Evolutionary conservation across 2,113 vertebrate genomes (phyloP), one percentile per base, ranked within the genome.

Genomic region (Cygnus atratus): DNA sequence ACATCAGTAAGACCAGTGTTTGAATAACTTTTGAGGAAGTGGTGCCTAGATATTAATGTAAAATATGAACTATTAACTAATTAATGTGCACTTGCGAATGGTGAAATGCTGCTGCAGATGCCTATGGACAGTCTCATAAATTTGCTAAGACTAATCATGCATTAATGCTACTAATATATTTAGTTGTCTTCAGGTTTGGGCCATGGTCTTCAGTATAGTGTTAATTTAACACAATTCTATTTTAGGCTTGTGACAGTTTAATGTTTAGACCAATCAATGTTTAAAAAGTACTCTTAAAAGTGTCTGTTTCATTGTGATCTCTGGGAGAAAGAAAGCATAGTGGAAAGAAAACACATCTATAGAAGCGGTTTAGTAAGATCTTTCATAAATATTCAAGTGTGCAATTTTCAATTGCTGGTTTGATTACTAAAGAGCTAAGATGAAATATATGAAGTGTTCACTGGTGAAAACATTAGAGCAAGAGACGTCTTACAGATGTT

Each of bases 171-270:
- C 82, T 70, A 70, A 80, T 92, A 50, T 76, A 76, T 55, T 65
- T 73, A 57, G 62, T 61, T 87, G 62, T 58, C 74, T 84, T 88
- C 80, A 84, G 41, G 9, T 87, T 91, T 84, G 81, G 52, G 58
- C 75, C 16, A 6, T 88, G 57, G 52, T 97, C 89, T 96, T 97
- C 97, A 96, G 82, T 95, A 94, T 74, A 94, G 88, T 87, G 83
- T 55, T 88, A 92, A 97, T 97, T 96, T 96, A 96, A 97, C 96
- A 97, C 94, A 97, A 96, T 96, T 97, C 96, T 95, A 93, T 97
- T 97, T 98, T 92, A 97, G 88, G 73, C 92, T 95, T 83, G 84
- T 89, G 96, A 78, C 95, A 97, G 91, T 95, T 97, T 94, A 92
- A 95, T 96, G 94, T 92, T 97, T 97, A 97, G 97, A 79, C 91